Evolutionary conservation across 2,113 vertebrate genomes (phyloP).

Genomic region (Xenopus tropicalis): UCB_Xtro_10.0 CM004443.2:14127501-14128000

Average conservation of each 20-base stretch:
- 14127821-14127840: neutral
- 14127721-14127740: neutral
- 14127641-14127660: neutral
- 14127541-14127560: neutral
- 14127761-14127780: neutral
- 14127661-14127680: neutral
- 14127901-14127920: neutral
- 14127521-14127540: neutral
- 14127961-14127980: no score
- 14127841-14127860: neutral
- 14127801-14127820: neutral
- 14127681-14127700: neutral
- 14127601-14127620: neutral
- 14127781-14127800: neutral
- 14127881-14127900: neutral
- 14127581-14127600: neutral
- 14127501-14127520: neutral
- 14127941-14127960: neutral
- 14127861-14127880: neutral
- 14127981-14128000: no score
- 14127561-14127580: neutral
- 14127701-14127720: neutral
- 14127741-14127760: conserved; percentile 1
- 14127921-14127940: neutral
- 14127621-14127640: neutral